Percentiles rank a stretch among this genome's conserved stretches.
Conservation (phyloP, 2,888 invertebrate genomes). For the Tenodera sinensis region DNA sequence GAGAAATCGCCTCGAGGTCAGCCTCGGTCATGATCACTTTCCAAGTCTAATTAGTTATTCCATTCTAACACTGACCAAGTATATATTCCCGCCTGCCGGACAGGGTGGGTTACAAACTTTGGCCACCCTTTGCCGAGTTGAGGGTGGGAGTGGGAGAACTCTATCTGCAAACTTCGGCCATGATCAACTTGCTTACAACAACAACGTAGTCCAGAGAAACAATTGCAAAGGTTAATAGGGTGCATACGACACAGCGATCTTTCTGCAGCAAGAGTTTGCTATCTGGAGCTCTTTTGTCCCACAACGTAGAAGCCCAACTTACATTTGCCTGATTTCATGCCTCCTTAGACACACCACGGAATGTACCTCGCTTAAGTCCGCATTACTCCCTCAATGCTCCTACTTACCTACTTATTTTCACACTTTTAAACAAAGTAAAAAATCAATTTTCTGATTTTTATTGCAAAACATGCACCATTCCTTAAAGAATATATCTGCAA, state of each 20-base stretch:
- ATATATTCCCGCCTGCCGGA: neutral
- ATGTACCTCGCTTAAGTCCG: neutral
- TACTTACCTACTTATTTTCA: too few relatives aligned
- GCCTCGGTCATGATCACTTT: neutral
- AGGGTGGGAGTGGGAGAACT: neutral
- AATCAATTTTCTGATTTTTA: too few relatives aligned
- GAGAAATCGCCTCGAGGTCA: neutral
- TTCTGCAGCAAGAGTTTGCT: neutral
- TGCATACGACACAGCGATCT: neutral
- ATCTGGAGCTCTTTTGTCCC: neutral
- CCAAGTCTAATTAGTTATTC: neutral
- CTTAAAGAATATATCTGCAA: too few relatives aligned
- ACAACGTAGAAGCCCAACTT: neutral
- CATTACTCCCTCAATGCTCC: too few relatives aligned
- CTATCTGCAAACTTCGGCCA: conserved; percentile 2
- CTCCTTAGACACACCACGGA: neutral
- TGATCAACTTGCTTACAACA: conserved; percentile 9
- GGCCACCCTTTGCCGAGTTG: neutral
- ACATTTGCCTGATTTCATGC: neutral
- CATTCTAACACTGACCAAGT: neutral
- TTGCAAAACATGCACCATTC: too few relatives aligned
- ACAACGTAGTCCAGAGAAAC: neutral
- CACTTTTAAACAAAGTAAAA: too few relatives aligned
- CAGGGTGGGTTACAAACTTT: neutral
- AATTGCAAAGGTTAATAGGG: conserved; percentile 11